Evolutionary conservation across 2,113 vertebrate genomes (phyloP).

Genomic region (Columba livia): DNA sequence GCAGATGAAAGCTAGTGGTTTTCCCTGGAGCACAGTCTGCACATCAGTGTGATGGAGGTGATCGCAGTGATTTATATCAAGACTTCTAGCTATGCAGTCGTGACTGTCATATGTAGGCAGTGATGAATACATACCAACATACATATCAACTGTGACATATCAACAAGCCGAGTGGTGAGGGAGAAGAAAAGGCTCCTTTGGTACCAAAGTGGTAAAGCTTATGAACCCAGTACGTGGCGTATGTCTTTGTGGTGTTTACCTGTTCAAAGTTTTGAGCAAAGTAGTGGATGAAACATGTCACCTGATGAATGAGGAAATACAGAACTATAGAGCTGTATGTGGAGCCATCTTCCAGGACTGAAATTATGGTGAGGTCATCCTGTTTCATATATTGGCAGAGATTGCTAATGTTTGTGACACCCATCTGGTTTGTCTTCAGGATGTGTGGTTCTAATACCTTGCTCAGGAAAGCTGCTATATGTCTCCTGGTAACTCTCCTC

Average conservation of each 20-base stretch:
- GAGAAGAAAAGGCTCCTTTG: background rate
- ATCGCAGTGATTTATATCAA: background rate
- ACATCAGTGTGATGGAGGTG: background rate
- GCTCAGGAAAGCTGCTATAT: background rate
- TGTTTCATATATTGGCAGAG: background rate
- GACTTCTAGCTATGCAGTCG: background rate
- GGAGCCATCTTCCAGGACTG: background rate
- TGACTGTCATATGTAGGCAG: rapidly evolving
- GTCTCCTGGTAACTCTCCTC: background rate
- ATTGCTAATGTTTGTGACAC: background rate
- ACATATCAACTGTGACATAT: no score
- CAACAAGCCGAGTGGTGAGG: background rate
- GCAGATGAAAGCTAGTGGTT: background rate
- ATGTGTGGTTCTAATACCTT: background rate
- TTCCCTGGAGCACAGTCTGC: background rate
- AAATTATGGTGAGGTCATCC: background rate
- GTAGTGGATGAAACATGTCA: background rate
- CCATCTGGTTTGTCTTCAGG: background rate
- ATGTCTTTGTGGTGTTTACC: background rate
- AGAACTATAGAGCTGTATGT: background rate
- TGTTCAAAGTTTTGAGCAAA: background rate
- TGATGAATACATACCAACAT: background rate
- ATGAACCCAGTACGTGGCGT: background rate
- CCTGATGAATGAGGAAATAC: background rate
- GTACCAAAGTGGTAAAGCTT: background rate